These are phyloP conservation scores for Drosophila elegans DNA, from an alignment of 1,140 invertebrate genomes.

Conservation along the genomic window DNA sequence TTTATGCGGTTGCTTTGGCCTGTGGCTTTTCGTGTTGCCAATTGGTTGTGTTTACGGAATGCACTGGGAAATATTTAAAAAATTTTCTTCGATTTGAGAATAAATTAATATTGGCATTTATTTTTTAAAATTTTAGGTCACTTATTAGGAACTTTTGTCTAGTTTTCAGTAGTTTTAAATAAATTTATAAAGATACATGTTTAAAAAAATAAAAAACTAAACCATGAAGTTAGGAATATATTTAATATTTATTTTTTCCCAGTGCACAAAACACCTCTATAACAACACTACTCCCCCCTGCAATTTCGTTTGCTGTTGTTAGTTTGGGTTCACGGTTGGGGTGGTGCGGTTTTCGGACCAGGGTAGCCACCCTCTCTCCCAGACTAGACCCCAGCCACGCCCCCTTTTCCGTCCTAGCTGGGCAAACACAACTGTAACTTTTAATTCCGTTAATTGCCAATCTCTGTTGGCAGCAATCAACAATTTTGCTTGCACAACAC, in stretches of 20 bases:
- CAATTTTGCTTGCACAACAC: slow-evolving; percentile 84
- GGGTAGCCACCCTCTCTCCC: background rate
- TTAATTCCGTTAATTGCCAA: slow-evolving; percentile 85
- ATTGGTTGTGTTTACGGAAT: slow-evolving; percentile 45
- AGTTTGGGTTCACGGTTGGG: slow-evolving; percentile 29
- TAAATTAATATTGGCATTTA: background rate
- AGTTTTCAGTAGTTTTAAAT: too few species aligned
- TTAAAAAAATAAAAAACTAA: background rate
- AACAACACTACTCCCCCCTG: slow-evolving; percentile 2
- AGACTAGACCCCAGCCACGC: slow-evolving; percentile 4
- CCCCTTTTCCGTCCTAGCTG: slow-evolving; percentile 34
- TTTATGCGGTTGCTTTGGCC: slow-evolving; percentile 75
- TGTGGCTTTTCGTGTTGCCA: slow-evolving; percentile 69
- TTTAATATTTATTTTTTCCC: slow-evolving; percentile 6
- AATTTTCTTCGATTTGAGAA: background rate
- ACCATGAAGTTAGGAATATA: background rate
- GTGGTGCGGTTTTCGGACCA: slow-evolving; percentile 32
- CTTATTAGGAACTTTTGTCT: too few species aligned
- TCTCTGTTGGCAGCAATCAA: slow-evolving; percentile 84
- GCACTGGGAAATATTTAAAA: slow-evolving; percentile 44
- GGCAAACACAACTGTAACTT: slow-evolving; percentile 83
- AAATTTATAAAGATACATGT: too few species aligned
- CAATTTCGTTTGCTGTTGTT: slow-evolving; percentile 49
- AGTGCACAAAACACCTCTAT: slow-evolving; percentile 62
- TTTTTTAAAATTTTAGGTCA: too few species aligned